Evolutionary conservation across 2,113 vertebrate genomes (phyloP), one percentile per base, ranked within the genome.

Genomic region (Seriola aureovittata): DNA sequence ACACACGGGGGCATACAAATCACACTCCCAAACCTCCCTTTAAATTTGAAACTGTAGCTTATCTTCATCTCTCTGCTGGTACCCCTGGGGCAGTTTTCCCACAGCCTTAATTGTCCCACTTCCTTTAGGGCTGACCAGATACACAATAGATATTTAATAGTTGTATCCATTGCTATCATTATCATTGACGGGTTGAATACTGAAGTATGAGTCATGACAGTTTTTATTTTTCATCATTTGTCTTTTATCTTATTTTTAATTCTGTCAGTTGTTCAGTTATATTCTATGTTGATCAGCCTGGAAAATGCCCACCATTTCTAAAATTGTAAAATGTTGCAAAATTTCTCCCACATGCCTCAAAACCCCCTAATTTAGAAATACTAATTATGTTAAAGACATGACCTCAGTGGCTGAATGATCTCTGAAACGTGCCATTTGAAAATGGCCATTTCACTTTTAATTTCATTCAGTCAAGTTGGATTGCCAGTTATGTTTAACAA

Each of bases 1-100:
- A 74, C 65, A 52, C 34, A 71, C 44, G 29, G 46, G 36, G 38
- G 1, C 36, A 21, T 36, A n/a, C 21, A 19, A 13, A 3, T 29
- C 5, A 19, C 25, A 54, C 25, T 25, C 29, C 16, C 36, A 32
- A 80, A 58, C 17, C 36, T 40, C 59, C 11, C 16, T 67, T 42
- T 19, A 16, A 65, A 60, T 34, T 64, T 4, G 34, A 64, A 50
- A 81, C 46, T 2, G 1, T 11, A 38, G 60, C 29, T 58, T 19
- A 29, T 48, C 40, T 72, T 86, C 70, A 36, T 60, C 34, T 54
- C 11, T 16, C 17, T 58, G 42, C 75, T 68, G 58, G 7, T 40
- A 21, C n/a, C 66, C 68, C n/a, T 59, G 29, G 21, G 66, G 46
- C 38, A 36, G 10, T 54, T 66, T 52, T 44, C 38, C 46, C 65